Evolutionary conservation across 2,797 vertebrate species (phyloP).

Genomic region (Peromyscus aztecus): DNA sequence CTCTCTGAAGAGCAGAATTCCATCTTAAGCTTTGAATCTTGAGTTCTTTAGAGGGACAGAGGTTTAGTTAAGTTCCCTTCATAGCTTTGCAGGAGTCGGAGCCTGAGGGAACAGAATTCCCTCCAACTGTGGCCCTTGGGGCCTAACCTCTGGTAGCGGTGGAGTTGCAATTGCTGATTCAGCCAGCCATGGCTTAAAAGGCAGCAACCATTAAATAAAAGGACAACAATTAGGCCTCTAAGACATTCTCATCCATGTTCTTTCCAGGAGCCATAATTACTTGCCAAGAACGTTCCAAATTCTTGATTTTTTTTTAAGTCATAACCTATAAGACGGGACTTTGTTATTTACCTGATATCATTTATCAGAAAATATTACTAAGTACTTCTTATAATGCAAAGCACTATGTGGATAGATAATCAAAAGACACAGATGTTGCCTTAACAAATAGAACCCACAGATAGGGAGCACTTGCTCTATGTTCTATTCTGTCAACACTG

Average conservation of each 20-base stretch:
- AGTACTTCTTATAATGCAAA: background rate
- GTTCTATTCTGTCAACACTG: background rate
- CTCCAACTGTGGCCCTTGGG: too few relatives aligned
- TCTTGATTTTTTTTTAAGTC: slow-evolving; percentile 30
- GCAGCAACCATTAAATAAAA: too few relatives aligned
- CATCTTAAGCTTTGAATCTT: too few relatives aligned
- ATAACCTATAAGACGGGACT: slow-evolving; percentile 22
- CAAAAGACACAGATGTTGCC: background rate
- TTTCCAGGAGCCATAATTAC: slow-evolving; percentile 16
- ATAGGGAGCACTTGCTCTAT: background rate
- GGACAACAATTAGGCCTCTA: background rate
- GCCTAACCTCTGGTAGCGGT: too few relatives aligned
- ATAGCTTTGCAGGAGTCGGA: too few relatives aligned
- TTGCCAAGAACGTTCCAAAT: background rate
- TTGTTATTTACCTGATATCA: slow-evolving; percentile 3
- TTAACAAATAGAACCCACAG: background rate
- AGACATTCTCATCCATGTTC: background rate
- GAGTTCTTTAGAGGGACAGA: too few relatives aligned
- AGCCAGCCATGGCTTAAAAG: too few relatives aligned
- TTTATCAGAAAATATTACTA: slow-evolving; percentile 15
- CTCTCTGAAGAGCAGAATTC: too few relatives aligned
- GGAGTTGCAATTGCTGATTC: too few relatives aligned
- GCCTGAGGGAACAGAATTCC: too few relatives aligned
- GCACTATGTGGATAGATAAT: background rate
- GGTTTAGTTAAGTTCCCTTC: too few relatives aligned